A percentile compares a stretch with the other conserved stretches of the same genome.
Conservation (phyloP, 2,797 vertebrate species). For the Rousettus madagascariensis region DNA sequence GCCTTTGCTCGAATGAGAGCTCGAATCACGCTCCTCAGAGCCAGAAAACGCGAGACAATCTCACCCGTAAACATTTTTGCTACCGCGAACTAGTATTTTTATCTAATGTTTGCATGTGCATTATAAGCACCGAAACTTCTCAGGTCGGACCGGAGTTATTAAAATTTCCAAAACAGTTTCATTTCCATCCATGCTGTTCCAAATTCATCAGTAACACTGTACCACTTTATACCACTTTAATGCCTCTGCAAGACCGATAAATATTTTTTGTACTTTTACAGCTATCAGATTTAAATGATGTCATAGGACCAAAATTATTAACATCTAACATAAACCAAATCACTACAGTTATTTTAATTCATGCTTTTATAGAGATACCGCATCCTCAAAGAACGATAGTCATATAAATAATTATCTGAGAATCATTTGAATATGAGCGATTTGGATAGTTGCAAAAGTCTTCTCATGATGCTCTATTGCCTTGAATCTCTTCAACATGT, state of each 20-base stretch:
- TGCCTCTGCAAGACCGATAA: neutral
- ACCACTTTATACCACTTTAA: neutral
- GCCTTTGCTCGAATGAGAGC: neutral
- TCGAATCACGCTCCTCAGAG: neutral
- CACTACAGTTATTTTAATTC: neutral
- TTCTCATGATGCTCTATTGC: neutral
- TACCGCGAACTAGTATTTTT: neutral
- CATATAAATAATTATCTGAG: neutral
- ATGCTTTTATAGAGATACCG: slow-evolving; percentile 34
- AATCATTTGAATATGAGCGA: neutral
- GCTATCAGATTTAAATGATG: slow-evolving; percentile 16
- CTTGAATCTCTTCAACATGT: neutral
- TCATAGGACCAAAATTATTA: slow-evolving; percentile 20
- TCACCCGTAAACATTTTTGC: neutral
- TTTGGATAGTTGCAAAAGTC: neutral
- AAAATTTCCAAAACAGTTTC: slow-evolving; percentile 1
- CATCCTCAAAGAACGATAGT: slow-evolving; percentile 47
- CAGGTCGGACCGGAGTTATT: neutral
- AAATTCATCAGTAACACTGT: neutral
- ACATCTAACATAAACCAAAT: slow-evolving; percentile 8
- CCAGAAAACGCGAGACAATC: neutral
- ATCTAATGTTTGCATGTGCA: neutral
- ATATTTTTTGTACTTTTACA: neutral
- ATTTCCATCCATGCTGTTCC: neutral
- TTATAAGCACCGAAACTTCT: neutral